These are phyloP conservation scores for Hydrotaea diabolus DNA, from an alignment of 2,888 invertebrate species.

Conservation along the genomic window DNA sequence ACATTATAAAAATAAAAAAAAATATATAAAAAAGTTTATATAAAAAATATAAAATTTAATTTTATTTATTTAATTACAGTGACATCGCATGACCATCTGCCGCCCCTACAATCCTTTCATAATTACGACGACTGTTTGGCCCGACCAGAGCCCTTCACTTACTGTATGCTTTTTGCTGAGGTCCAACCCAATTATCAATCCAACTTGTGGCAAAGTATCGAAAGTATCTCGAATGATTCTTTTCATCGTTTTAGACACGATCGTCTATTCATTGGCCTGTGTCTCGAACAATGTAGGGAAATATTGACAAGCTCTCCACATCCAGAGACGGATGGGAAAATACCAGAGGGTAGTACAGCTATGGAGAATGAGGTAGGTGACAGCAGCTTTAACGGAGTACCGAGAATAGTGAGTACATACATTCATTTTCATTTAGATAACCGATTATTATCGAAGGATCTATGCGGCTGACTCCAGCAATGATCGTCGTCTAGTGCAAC, in stretches of 20 bases:
- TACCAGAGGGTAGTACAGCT: background rate
- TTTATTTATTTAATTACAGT: conserved; percentile 4
- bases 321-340: background rate
- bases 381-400: too few relatives aligned
- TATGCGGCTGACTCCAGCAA: conserved; percentile 25
- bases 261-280: conserved; percentile 54
- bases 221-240: conserved; percentile 38
- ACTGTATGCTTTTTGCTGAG: conserved; percentile 58
- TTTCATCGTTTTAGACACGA: conserved; percentile 49
- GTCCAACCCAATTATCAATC: conserved; percentile 46
- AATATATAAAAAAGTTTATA: too few relatives aligned
- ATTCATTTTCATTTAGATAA: conserved; percentile 35
- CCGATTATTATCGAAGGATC: conserved; percentile 26
- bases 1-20: too few relatives aligned
- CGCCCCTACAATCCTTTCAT: conserved; percentile 52
- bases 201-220: conserved; percentile 41
- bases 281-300: conserved; percentile 45
- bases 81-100: conserved; percentile 41
- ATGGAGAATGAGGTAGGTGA: background rate
- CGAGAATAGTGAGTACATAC: background rate
- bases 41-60: too few relatives aligned
- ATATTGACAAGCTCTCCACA: background rate
- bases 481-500: background rate
- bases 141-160: background rate
- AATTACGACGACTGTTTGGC: conserved; percentile 54